Evolutionary conservation across 2,888 invertebrate genomes (phyloP).

Genomic region (Alcis repandata): DNA sequence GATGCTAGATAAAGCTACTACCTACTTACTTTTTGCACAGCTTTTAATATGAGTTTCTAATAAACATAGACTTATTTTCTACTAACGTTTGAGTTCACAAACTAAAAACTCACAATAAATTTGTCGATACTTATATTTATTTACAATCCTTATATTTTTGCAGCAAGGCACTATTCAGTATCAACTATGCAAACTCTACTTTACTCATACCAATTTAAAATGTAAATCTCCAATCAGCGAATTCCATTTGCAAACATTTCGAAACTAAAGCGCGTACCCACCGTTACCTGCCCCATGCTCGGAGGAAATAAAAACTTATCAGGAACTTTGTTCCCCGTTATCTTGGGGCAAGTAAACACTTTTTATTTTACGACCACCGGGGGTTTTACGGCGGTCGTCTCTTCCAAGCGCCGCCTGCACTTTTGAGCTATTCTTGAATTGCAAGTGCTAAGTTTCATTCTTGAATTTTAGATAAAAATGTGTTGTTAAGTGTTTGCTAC

Average conservation of each 20-base stretch:
- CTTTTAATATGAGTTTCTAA: too few species aligned
- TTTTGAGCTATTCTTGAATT: conserved; percentile 33
- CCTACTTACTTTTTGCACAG: conserved; percentile 11
- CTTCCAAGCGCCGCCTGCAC: conserved; percentile 29
- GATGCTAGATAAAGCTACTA: conserved; percentile 1
- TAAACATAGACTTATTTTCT: too few species aligned
- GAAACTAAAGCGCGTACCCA: conserved; percentile 51
- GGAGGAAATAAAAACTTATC: conserved; percentile 84
- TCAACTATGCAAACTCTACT: background rate
- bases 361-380: conserved; percentile 82
- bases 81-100: too few species aligned
- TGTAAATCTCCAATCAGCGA: conserved; percentile 26
- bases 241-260: conserved; percentile 48
- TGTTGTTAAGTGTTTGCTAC: conserved; percentile 27
- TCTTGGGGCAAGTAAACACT: conserved; percentile 83
- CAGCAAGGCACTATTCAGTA: background rate
- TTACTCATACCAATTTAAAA: conserved; percentile 27
- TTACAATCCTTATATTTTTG: background rate
- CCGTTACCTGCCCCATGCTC: conserved; percentile 69
- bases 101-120: background rate
- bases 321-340: conserved; percentile 81
- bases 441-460: conserved; percentile 44
- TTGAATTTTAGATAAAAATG: conserved; percentile 35
- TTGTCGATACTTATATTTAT: background rate
- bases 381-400: conserved; percentile 67